Base-by-base conservation (phyloP, 2,113 vertebrate species). In the Phalacrocorax carbo region DNA sequence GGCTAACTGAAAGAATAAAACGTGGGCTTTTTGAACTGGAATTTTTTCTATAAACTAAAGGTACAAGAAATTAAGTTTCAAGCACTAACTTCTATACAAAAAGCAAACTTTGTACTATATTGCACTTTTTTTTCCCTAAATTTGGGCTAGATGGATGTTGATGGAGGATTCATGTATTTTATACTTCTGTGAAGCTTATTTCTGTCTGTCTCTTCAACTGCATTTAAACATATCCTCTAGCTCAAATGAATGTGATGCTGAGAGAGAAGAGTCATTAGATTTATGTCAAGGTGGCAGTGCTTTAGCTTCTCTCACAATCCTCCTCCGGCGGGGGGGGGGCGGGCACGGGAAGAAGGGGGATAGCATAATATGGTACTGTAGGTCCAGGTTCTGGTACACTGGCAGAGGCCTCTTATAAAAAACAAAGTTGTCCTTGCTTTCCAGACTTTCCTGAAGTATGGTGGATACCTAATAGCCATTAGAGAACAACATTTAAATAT, bases 401-500 rank as follows among this genome's bases (percentile, higher is more conserved):
- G 91, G 32, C 36, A 61, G 61, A 69, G 17, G 32, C 40, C 29
- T 82, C 16, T 72, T 61, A 36, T 91, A 65, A 94, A 40, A 40
- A 91, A 11, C 13, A 60, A 36, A 49, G 32, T 57, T 65, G 13
- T 58, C 84, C 65, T 54, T 72, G 36, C 73, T 93, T 76, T 75
- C 54, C 46, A 44, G 40, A 38, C 21, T 76, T 38, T 44, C 30
- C 48, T 46, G 26, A 79, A 94, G 40, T 89, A 27, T 64, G 40
- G 17, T 38, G 36, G 23, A 27, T 92, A 52, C 44, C 55, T 79
- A 69, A 90, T 52, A 88, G 71, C n/a, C 77, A 82, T 72, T 7
- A 10, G 54, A 58, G 71, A 84, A 96, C 32, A 58, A 62, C 46
- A 93, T 92, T 88, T 44, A 92, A 96, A 91, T 94, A 86, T 95